Base-by-base conservation (phyloP, 1,140 invertebrate genomes). In the Atta texana region DNA sequence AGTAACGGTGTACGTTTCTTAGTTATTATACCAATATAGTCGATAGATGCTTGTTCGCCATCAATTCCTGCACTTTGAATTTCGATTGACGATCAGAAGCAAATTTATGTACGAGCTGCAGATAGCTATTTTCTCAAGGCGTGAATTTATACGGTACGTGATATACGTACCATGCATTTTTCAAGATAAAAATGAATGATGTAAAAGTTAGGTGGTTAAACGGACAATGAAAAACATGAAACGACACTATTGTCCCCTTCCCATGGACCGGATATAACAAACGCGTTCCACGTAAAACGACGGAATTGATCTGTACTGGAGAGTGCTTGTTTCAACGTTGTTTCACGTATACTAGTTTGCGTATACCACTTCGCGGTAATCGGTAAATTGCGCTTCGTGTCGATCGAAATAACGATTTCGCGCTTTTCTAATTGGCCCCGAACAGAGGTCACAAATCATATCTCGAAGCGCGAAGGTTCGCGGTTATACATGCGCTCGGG, bases 261-360 rank as follows among this genome's bases (percentile, higher is more conserved):
- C 87, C 90, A 88, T 75, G 77, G 80, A 72, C 28, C 74, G 53
- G 34, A 57, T 82, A 80, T 87, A 93, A 92, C 91, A 75, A 88
- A 88, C 39, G 68, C 76, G 88, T 86, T 89, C 85, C 84, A 84
- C 87, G 91, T 92, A 90, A 90, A 93, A 92, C 91, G 91, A 88
- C 81, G 87, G 91, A 92, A 93, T 93, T 92, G 92, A 93, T 90
- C 53, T 57, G 16, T 28, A 16, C n/a, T 86, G 90, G 88, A 91
- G 90, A 92, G 92, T 90, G 92, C 90, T 91, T 76, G 88, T 63
- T 84, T 76, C 77, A 66, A 51, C 59, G 82, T 61, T 66, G 87
- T 91, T 91, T 88, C 88, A 89, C 85, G 72, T 71, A 72, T 31
- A 55, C 59, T 68, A 59, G 66, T 69, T 69, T 71, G 61, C 44